A percentile compares a stretch with the other conserved stretches of the same genome.
Evolutionary conservation across 2,113 vertebrate genomes (phyloP).

Genomic region (Tapirus terrestris): DNA sequence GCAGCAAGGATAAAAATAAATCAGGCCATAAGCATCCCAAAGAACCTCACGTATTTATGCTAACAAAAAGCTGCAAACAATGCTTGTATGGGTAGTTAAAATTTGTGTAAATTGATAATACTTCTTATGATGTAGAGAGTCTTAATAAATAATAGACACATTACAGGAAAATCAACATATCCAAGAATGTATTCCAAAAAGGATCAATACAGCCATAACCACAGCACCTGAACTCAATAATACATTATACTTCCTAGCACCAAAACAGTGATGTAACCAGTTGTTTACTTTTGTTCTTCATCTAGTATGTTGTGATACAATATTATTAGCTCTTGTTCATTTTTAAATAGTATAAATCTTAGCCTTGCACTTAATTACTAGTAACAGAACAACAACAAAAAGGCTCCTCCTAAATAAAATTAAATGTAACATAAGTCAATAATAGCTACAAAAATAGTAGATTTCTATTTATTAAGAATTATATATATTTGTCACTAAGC

Average conservation of each 20-base stretch:
- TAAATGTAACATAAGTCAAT: neutral
- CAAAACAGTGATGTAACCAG: neutral
- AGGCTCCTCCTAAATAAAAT: neutral
- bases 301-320: neutral
- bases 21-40: neutral
- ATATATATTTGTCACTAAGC: neutral
- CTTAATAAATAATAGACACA: neutral
- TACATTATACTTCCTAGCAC: neutral
- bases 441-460: constrained; percentile 11
- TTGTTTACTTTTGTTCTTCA: neutral
- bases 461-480: neutral
- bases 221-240: neutral
- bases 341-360: constrained; percentile 5
- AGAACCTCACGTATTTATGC: neutral
- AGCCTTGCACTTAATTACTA: constrained; percentile 33
- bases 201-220: neutral
- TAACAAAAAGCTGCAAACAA: neutral
- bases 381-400: constrained; percentile 27
- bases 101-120: neutral
- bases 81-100: neutral
- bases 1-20: constrained; percentile 12
- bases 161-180: neutral
- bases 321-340: neutral
- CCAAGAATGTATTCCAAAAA: neutral
- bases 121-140: neutral